Evolutionary conservation across 2,797 vertebrate species (phyloP).

Genomic region (Acrossocheilus fasciatus): DNA sequence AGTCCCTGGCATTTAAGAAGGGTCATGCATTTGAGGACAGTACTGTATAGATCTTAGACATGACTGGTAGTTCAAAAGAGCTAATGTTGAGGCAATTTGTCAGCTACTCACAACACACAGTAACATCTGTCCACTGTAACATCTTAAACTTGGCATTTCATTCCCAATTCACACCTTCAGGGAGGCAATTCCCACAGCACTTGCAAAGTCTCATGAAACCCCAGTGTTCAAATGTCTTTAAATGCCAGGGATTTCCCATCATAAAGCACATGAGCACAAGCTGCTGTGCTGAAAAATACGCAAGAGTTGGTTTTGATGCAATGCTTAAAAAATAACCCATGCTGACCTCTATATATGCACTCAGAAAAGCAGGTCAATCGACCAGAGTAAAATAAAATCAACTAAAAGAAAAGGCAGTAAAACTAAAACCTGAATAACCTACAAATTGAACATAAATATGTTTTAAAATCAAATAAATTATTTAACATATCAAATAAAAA

Average conservation of each 20-base stretch:
- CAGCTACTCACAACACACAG: slow-evolving; percentile 16
- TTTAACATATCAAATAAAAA: neutral
- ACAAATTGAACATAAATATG: neutral
- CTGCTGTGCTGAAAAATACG: neutral
- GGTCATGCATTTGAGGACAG: slow-evolving; percentile 17
- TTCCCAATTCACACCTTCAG: slow-evolving; percentile 29
- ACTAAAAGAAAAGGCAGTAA: neutral
- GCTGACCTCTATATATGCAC: neutral
- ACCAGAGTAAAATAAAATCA: neutral
- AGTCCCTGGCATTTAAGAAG: slow-evolving; percentile 37
- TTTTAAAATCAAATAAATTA: slow-evolving; percentile 6
- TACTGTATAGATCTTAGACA: slow-evolving; percentile 15
- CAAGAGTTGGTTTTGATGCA: neutral
- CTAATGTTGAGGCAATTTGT: slow-evolving; percentile 32
- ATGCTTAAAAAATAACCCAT: neutral
- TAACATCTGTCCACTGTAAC: slow-evolving; percentile 5
- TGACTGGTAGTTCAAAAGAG: slow-evolving; percentile 8
- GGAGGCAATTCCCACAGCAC: neutral
- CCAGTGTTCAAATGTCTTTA: neutral
- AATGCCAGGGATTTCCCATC: slow-evolving; percentile 34
- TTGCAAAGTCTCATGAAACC: slow-evolving; percentile 6
- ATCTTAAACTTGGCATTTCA: slow-evolving; percentile 17
- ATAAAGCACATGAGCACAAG: neutral
- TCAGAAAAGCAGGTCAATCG: neutral
- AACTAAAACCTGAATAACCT: neutral